Conservation (phyloP, 2,888 invertebrate species). For the Microplitis deprimator region DNA sequence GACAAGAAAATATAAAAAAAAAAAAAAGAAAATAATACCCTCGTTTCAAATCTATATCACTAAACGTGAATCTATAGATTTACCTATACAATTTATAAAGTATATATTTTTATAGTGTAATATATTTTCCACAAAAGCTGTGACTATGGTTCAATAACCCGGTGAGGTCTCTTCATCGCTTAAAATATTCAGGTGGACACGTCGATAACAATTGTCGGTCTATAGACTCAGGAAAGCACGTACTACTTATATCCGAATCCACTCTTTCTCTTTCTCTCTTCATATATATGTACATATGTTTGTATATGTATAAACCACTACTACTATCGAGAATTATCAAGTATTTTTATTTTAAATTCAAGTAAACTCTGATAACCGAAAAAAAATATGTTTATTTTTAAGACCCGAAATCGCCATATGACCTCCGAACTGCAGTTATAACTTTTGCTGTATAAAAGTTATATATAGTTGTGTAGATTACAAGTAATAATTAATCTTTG, state of each 20-base stretch:
- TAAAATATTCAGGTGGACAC: slow-evolving; percentile 52
- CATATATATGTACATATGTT: background rate
- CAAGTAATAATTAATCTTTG: background rate
- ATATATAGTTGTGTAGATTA: background rate
- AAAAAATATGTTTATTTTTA: too few species aligned
- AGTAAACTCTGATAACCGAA: background rate
- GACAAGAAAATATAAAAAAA: too few species aligned
- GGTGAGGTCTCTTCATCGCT: slow-evolving; percentile 43
- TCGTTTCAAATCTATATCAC: too few species aligned
- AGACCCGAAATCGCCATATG: too few species aligned
- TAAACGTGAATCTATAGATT: too few species aligned
- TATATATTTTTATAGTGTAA: background rate
- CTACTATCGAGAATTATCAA: background rate
- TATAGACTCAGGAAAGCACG: slow-evolving; percentile 34
- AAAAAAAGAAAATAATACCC: too few species aligned
- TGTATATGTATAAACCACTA: background rate
- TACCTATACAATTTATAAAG: too few species aligned
- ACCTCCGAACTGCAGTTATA: too few species aligned
- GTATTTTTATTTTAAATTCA: background rate
- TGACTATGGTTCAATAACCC: slow-evolving; percentile 45
- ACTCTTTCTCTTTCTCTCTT: background rate
- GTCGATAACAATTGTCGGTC: slow-evolving; percentile 50
- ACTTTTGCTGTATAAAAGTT: too few species aligned
- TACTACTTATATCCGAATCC: slow-evolving; percentile 24
- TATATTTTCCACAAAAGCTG: background rate